A percentile compares a stretch with the other conserved stretches of the same genome.
These are phyloP conservation scores for Zosterops borbonicus DNA, from an alignment of 2,113 vertebrate species.

Conservation along the genomic window DNA sequence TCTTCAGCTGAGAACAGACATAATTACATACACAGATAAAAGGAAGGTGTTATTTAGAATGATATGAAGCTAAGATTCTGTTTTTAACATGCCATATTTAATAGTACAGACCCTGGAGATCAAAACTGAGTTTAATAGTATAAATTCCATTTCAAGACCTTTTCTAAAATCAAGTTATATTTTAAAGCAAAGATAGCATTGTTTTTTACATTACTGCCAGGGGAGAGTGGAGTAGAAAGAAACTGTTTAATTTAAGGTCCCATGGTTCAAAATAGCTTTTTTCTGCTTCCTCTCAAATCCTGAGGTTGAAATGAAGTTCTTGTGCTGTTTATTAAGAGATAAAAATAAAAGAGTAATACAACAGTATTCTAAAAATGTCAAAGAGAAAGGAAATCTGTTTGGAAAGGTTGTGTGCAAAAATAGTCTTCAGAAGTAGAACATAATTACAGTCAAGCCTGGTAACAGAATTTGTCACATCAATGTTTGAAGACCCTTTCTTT, in stretches of 20 bases:
- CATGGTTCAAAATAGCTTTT: not conserved
- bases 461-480: not conserved
- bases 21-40: not conserved
- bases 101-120: not conserved
- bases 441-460: not conserved
- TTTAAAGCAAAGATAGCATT: not conserved
- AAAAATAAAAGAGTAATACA: not conserved
- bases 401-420: not conserved
- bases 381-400: not conserved
- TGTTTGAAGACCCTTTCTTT: not conserved
- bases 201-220: not conserved
- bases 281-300: not conserved
- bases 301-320: not conserved
- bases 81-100: not conserved
- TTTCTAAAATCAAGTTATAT: not conserved
- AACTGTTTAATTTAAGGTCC: not conserved
- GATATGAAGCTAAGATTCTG: not conserved
- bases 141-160: not conserved
- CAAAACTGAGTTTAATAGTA: not conserved
- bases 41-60: not conserved
- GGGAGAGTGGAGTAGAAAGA: fast-evolving
- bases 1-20: not conserved
- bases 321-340: not conserved
- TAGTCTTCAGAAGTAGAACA: not conserved
- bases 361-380: not conserved